Evolutionary conservation across 2,113 vertebrate genomes (phyloP).

Genomic region (Athene noctua): DNA sequence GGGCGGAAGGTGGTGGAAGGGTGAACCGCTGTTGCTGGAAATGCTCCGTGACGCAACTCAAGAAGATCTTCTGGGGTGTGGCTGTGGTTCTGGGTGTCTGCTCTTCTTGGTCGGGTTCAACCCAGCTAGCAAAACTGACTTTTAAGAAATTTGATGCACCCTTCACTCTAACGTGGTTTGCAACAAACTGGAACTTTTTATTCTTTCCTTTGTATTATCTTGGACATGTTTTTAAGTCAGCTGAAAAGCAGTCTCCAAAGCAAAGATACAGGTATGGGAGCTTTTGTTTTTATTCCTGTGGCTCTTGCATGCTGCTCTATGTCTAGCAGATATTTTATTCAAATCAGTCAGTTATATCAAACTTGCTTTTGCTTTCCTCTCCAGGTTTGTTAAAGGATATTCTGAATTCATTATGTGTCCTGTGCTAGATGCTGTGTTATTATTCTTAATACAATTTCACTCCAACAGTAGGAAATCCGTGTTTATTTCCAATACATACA

Average conservation of each 20-base stretch:
- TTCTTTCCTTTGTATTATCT: constrained; percentile 94
- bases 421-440: neutral
- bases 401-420: neutral
- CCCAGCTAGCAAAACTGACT: constrained; percentile 91
- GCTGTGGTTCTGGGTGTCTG: constrained; percentile 91
- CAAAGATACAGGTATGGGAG: constrained; percentile 89
- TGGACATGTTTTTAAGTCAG: constrained; percentile 87
- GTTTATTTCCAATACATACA: neutral
- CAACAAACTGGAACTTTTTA: constrained; percentile 94
- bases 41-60: constrained; percentile 78
- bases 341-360: neutral
- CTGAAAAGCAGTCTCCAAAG: constrained; percentile 88
- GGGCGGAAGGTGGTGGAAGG: constrained; percentile 72
- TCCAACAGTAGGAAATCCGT: neutral
- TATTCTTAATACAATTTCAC: neutral
- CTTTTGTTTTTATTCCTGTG: neutral
- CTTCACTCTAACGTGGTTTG: constrained; percentile 96
- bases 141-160: constrained; percentile 89
- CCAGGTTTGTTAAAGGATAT: neutral
- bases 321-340: neutral
- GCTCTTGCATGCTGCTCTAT: neutral
- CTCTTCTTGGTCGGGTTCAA: constrained; percentile 91
- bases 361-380: neutral
- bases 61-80: constrained; percentile 87
- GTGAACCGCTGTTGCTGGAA: constrained; percentile 77